Conservation (phyloP, 2,113 vertebrate genomes). For the Mobula hypostoma region DNA sequence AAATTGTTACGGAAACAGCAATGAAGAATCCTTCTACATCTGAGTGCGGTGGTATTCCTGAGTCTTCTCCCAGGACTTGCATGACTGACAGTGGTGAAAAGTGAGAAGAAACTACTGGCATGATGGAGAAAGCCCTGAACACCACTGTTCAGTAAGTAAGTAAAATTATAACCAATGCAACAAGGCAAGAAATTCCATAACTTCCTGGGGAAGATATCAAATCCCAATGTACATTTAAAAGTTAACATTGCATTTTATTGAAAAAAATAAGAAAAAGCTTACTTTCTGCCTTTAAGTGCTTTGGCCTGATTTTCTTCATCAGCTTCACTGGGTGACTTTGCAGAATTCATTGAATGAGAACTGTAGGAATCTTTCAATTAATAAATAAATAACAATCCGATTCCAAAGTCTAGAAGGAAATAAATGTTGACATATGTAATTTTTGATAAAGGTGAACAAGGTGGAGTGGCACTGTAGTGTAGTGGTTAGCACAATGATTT, state of each 20-base stretch:
- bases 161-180: not conserved
- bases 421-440: not conserved
- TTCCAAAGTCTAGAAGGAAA: conserved; percentile 72
- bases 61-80: too few relatives aligned
- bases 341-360: conserved; percentile 56
- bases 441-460: not conserved
- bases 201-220: not conserved
- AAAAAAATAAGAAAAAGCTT: conserved; percentile 48
- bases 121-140: too few relatives aligned
- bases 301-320: conserved; percentile 91
- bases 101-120: too few relatives aligned
- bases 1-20: too few relatives aligned
- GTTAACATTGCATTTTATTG: not conserved
- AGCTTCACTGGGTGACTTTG: conserved; percentile 67
- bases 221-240: not conserved
- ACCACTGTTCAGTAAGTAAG: too few relatives aligned
- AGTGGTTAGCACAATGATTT: too few relatives aligned
- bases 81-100: too few relatives aligned
- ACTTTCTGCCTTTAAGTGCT: conserved; percentile 91
- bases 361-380: conserved; percentile 61
- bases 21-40: too few relatives aligned
- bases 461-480: too few relatives aligned
- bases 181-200: not conserved
- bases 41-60: too few relatives aligned
- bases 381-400: conserved; percentile 69